Evolutionary conservation across 2,113 vertebrate species (phyloP).

Genomic region (Pristiophorus japonicus): DNA sequence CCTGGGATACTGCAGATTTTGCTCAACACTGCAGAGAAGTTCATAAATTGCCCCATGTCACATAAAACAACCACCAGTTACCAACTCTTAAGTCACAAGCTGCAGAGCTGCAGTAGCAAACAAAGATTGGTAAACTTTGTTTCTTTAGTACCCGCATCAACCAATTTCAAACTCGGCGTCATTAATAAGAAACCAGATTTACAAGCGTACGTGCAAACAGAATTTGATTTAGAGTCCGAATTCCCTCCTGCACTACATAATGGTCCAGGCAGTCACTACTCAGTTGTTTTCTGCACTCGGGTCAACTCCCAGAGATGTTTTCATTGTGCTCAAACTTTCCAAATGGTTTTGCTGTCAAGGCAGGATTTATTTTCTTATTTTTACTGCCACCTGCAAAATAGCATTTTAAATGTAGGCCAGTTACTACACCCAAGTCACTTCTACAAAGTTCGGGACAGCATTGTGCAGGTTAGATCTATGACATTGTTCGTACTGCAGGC

Average conservation of each 20-base stretch:
- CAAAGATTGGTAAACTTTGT: neutral
- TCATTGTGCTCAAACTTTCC: neutral
- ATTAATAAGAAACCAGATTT: neutral
- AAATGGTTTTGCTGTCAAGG: constrained; percentile 19
- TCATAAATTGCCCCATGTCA: neutral
- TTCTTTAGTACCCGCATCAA: neutral
- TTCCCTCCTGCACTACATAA: neutral
- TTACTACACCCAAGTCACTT: neutral
- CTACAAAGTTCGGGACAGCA: neutral
- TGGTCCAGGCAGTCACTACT: neutral
- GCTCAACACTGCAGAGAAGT: neutral
- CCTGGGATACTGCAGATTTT: neutral
- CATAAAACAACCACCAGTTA: neutral
- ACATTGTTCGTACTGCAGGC: neutral
- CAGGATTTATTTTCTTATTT: neutral
- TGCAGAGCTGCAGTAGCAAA: neutral
- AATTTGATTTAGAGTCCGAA: neutral
- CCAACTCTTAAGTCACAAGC: neutral
- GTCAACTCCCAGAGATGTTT: neutral
- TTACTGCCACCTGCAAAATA: neutral
- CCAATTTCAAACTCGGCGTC: neutral
- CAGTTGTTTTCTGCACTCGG: neutral
- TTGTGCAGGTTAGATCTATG: neutral
- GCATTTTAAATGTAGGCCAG: neutral
- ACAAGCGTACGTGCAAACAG: neutral